These are phyloP conservation scores for Orycteropus afer DNA, from an alignment of 2,113 vertebrate genomes.

Conservation along the genomic window DNA sequence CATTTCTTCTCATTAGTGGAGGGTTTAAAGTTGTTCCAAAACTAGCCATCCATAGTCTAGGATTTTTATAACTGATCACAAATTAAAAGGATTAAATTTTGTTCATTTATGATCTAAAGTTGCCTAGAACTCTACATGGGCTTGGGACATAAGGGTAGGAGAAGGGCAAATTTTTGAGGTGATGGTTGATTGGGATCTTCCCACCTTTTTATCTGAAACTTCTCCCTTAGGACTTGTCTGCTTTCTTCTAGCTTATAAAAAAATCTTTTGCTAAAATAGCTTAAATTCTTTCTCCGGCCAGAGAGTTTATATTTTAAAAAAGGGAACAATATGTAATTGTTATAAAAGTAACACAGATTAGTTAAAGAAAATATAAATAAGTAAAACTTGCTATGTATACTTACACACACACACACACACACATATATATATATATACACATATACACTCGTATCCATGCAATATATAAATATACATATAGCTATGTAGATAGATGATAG, in stretches of 20 bases:
- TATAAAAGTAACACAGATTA: not conserved
- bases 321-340: not conserved
- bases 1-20: slow-evolving; percentile 74
- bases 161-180: not conserved
- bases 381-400: not conserved
- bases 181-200: not conserved
- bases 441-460: not conserved
- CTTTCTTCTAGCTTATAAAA: not conserved
- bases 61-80: slow-evolving; percentile 83
- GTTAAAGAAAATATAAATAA: not conserved
- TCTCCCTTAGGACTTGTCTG: not conserved
- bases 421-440: not conserved
- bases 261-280: not conserved
- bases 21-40: slow-evolving; percentile 83
- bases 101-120: slow-evolving; percentile 49
- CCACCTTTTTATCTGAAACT: not conserved
- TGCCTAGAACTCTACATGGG: not conserved
- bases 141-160: not conserved
- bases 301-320: not conserved
- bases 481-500: not conserved
- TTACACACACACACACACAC: not conserved
- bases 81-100: slow-evolving; percentile 50
- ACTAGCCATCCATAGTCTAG: slow-evolving; percentile 84
- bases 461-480: not conserved
- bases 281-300: not conserved